phyloP scores from a whole-genome alignment of 2,888 invertebrate species.

The Netelia inedita region DNA sequence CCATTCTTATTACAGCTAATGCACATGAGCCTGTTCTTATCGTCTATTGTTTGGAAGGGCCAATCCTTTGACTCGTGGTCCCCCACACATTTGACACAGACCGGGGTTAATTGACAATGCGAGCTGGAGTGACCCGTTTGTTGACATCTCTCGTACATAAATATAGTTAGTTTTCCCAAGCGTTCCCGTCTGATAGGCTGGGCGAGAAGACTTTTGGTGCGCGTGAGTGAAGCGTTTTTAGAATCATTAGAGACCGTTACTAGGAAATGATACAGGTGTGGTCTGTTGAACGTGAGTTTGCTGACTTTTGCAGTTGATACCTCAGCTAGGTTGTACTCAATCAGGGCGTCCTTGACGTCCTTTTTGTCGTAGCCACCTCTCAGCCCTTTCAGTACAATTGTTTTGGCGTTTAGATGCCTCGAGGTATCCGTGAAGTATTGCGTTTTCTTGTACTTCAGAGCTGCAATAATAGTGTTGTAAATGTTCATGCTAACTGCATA shows the following conservation, averaged over 20 bases:
- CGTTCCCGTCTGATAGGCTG: neutral
- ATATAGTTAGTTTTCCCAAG: slow-evolving; percentile 2
- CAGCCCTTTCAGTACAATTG: slow-evolving; percentile 19
- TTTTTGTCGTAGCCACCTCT: slow-evolving; percentile 21
- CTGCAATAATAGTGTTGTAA: neutral
- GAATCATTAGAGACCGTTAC: neutral
- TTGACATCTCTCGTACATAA: neutral
- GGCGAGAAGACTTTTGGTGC: neutral
- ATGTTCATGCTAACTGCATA: neutral
- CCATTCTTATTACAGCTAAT: neutral
- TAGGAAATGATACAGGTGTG: neutral
- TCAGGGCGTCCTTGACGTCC: neutral
- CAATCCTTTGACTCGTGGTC: slow-evolving; percentile 16
- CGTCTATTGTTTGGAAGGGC: neutral
- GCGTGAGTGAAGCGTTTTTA: slow-evolving; percentile 1
- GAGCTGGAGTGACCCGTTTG: neutral
- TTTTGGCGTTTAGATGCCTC: neutral
- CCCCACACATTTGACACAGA: slow-evolving; percentile 27
- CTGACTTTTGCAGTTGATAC: neutral
- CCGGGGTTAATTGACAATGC: neutral
- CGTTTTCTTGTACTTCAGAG: neutral
- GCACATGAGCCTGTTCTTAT: neutral
- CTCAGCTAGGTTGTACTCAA: neutral
- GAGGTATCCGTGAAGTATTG: slow-evolving; percentile 28
- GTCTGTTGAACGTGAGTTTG: slow-evolving; percentile 10